Conservation (phyloP, 2,888 invertebrate species). For the Drosophila leonis region DNA sequence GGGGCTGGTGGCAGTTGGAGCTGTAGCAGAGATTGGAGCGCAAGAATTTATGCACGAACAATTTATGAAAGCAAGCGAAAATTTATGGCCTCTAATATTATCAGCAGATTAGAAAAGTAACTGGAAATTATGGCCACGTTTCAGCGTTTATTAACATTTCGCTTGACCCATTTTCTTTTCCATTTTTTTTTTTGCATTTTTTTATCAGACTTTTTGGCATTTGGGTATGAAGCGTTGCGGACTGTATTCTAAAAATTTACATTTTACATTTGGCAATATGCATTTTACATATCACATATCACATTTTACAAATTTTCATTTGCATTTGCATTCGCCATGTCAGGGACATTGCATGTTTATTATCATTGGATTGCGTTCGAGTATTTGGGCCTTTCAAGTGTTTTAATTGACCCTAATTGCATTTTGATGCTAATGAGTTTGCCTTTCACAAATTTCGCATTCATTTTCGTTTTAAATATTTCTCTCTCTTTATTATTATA, state of each 20-base stretch:
- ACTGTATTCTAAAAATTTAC: not conserved
- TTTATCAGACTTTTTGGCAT: constrained; percentile 7
- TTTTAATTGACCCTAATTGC: constrained; percentile 64
- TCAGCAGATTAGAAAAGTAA: constrained; percentile 73
- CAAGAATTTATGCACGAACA: constrained; percentile 67
- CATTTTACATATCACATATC: constrained; percentile 34
- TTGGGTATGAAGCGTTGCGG: not conserved
- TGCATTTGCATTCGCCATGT: constrained; percentile 28
- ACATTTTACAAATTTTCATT: constrained; percentile 14
- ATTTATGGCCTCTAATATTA: constrained; percentile 71
- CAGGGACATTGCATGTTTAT: constrained; percentile 56
- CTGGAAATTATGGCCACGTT: constrained; percentile 65
- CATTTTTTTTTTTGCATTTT: not conserved
- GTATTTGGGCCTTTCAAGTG: constrained; percentile 41
- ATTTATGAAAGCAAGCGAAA: constrained; percentile 67
- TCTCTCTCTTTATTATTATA: constrained; percentile 1
- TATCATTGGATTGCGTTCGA: constrained; percentile 50
- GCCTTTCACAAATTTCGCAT: constrained; percentile 7
- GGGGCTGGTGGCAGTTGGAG: not conserved
- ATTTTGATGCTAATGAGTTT: constrained; percentile 59
- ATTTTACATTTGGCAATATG: constrained; percentile 7
- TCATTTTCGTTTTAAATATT: not conserved
- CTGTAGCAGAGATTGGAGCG: constrained; percentile 54
- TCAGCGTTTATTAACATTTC: constrained; percentile 42
- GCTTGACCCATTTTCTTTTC: not conserved